Base-by-base conservation (phyloP, 2,113 vertebrate genomes). In the Crypturellus undulatus region DNA sequence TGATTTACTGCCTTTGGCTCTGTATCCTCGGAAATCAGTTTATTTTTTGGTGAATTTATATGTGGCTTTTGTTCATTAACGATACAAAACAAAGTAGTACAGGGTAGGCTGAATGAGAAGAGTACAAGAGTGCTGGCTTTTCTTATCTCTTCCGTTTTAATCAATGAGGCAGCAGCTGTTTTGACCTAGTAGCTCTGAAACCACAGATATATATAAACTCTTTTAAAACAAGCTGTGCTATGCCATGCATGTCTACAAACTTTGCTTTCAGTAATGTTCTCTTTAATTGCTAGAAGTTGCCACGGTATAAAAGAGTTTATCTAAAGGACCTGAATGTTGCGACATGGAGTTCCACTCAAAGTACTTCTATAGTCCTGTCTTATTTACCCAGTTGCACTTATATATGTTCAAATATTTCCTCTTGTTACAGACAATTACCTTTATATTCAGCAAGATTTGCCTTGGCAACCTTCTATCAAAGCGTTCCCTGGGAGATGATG, bases 61-160 rank as follows among this genome's bases (percentile, higher is more conserved):
- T 77, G 91, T 81, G 77, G 76, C 71, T 45, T 95, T 95, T 96
- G 83, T 84, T 94, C 93, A 67, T 85, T 19, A 71, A 89, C 62
- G 69, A 89, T n/a, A 58, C 38, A 60, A 47, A 73, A 4, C 18
- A 42, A 62, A 77, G 82, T 42, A 36, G 36, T 34, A 78, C 67
- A 60, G 26, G 45, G 36, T 63, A 75, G 82, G 38, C 71, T 87
- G 64, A 45, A 28, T 49, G 75, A 87, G 72, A 60, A 72, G 32
- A 89, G 83, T 47, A 80, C 36, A 49, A 80, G 54, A 87, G 47
- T 54, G 47, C 42, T 81, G 42, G 73, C 32, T 89, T 89, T 58
- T 52, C 87, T 84, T 93, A 64, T 72, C 89, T 89, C 68, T 62
- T 73, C 24, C 71, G 20, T 85, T 95, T 82, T 58, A 20, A 92